Evolutionary conservation across 2,113 vertebrate species (phyloP).

Genomic region (Halichoeres trimaculatus): DNA sequence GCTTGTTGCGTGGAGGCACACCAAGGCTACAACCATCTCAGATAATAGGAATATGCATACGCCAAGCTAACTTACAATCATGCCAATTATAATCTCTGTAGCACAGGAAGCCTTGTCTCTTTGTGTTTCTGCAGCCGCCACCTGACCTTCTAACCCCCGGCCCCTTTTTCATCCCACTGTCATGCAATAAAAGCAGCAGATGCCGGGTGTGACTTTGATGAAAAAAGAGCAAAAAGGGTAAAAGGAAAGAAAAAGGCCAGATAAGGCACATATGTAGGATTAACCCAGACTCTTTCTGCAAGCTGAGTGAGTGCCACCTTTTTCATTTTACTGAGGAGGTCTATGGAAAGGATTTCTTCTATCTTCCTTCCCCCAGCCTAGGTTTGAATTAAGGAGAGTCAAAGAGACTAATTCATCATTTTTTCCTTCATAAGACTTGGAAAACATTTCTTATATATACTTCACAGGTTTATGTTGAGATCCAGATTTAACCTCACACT

Average conservation of each 20-base stretch:
- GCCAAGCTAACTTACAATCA: slow-evolving; percentile 47
- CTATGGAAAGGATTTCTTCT: slow-evolving; percentile 36
- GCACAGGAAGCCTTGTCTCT: slow-evolving; percentile 9
- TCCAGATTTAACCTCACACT: too few species aligned
- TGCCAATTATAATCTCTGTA: slow-evolving; percentile 36
- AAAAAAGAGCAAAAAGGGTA: slow-evolving; percentile 26
- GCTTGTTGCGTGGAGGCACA: slow-evolving; percentile 16
- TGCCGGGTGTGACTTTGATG: slow-evolving; percentile 27
- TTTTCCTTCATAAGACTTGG: too few species aligned
- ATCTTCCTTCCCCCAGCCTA: slow-evolving; percentile 3
- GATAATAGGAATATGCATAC: slow-evolving; percentile 56
- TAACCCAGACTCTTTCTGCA: slow-evolving; percentile 37
- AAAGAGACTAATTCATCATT: background rate
- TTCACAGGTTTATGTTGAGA: too few species aligned
- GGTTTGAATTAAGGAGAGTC: slow-evolving; percentile 8
- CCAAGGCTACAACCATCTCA: slow-evolving; percentile 18
- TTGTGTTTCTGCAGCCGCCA: slow-evolving; percentile 1
- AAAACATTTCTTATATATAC: too few species aligned
- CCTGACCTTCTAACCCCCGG: slow-evolving; percentile 33
- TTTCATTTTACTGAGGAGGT: slow-evolving; percentile 58
- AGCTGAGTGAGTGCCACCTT: slow-evolving; percentile 23
- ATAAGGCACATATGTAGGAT: slow-evolving; percentile 48
- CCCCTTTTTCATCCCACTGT: slow-evolving; percentile 1
- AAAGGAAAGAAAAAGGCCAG: slow-evolving; percentile 31
- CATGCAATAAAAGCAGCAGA: slow-evolving; percentile 34